phyloP scores from a whole-genome alignment of 2,888 invertebrate species.

The Ecdyonurus torrentis region DNA sequence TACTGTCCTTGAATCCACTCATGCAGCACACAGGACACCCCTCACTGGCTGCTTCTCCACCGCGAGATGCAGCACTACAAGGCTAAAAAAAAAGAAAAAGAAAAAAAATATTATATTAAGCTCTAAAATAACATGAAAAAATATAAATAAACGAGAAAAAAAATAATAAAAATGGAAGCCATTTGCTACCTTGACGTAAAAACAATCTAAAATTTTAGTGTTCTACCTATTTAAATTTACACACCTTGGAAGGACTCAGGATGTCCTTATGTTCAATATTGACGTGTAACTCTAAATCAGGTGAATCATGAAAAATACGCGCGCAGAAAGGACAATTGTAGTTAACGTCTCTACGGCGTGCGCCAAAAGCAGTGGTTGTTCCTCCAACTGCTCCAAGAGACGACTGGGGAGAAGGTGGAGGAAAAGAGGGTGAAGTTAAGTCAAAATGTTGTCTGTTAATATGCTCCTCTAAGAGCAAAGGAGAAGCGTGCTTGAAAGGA shows the following conservation, averaged over 20 bases:
- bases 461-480: constrained; percentile 59
- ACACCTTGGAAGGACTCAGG: constrained; percentile 42
- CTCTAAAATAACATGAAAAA: neutral
- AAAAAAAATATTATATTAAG: constrained; percentile 18
- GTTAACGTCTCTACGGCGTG: constrained; percentile 17
- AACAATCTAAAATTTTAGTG: neutral
- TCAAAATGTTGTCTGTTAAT: constrained; percentile 73
- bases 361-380: constrained; percentile 2
- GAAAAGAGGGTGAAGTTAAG: constrained; percentile 46
- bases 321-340: constrained; percentile 68
- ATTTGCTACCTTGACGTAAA: neutral
- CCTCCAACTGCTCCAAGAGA: constrained; percentile 5
- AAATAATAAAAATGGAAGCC: too few relatives aligned
- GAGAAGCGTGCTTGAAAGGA: constrained; percentile 55
- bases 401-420: constrained; percentile 16
- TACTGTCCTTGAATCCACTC: constrained; percentile 26
- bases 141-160: too few relatives aligned
- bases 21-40: constrained; percentile 30
- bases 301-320: constrained; percentile 49
- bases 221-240: constrained; percentile 5
- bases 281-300: constrained; percentile 68
- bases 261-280: constrained; percentile 73
- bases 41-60: constrained; percentile 23
- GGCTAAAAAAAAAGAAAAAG: constrained; percentile 5
- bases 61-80: constrained; percentile 15